A percentile compares a stretch with the other conserved stretches of the same genome.
Evolutionary conservation across 1,140 invertebrate genomes (phyloP).

Genomic region (Drosophila triauraria): DNA sequence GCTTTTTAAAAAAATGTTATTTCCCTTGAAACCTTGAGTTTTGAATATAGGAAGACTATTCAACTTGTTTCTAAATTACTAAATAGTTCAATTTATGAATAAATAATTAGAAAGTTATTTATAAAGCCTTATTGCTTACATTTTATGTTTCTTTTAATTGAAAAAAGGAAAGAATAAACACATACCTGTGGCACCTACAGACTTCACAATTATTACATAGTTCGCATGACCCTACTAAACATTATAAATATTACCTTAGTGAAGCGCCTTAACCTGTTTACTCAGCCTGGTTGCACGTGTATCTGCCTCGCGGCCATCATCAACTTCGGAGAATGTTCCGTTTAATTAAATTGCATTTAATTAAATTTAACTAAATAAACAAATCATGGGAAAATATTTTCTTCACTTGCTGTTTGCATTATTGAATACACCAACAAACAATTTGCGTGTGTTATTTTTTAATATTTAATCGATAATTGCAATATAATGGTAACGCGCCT

Average conservation of each 20-base stretch:
- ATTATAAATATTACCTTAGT: not conserved
- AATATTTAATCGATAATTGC: conserved; percentile 50
- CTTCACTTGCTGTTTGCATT: conserved; percentile 41
- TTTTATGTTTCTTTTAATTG: no score
- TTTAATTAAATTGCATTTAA: conserved; percentile 76
- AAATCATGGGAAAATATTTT: conserved; percentile 51
- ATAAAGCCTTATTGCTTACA: no score
- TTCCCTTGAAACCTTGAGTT: no score
- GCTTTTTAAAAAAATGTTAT: no score
- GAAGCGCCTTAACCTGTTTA: conserved; percentile 20
- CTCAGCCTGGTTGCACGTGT: conserved; percentile 10
- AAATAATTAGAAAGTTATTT: no score
- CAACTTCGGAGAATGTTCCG: conserved; percentile 37
- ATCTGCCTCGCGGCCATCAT: conserved; percentile 35
- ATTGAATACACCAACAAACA: conserved; percentile 27
- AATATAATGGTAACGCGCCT: conserved; percentile 53
- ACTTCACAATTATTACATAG: not conserved
- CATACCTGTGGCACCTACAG: no score
- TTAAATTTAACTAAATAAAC: conserved; percentile 73
- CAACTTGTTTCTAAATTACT: no score
- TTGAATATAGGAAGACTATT: no score
- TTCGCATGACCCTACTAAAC: conserved; percentile 10
- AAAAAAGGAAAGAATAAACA: not conserved
- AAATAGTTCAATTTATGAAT: no score
- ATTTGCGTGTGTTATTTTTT: conserved; percentile 28